A percentile compares a stretch with the other conserved stretches of the same genome.
These are phyloP conservation scores for Coelopa frigida DNA, from an alignment of 1,140 invertebrate genomes.

Conservation along the genomic window DNA sequence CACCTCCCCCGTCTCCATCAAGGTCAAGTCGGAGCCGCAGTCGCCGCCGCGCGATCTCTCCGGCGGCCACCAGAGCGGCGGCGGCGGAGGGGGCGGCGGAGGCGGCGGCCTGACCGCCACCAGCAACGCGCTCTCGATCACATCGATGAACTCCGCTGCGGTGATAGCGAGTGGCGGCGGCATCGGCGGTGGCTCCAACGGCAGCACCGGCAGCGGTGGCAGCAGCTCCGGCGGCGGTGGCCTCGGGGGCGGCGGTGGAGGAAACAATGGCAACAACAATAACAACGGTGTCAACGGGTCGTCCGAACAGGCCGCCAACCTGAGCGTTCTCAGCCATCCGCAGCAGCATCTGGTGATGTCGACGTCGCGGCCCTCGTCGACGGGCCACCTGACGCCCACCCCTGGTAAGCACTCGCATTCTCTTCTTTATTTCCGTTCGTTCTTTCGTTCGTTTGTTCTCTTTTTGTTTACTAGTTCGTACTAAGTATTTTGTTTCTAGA, in stretches of 20 bases:
- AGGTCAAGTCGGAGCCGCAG: slow-evolving; percentile 92
- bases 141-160: slow-evolving; percentile 21
- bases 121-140: slow-evolving; percentile 31
- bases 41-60: slow-evolving; percentile 68
- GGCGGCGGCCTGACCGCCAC: slow-evolving; percentile 27
- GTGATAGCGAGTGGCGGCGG: slow-evolving; percentile 13
- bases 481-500: not conserved
- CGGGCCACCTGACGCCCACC: slow-evolving; percentile 56
- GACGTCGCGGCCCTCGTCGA: slow-evolving; percentile 48
- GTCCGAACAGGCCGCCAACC: slow-evolving; percentile 45
- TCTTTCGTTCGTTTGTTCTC: not conserved
- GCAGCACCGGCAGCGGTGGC: slow-evolving; percentile 34
- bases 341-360: slow-evolving; percentile 47
- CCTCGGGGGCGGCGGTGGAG: slow-evolving; percentile 30
- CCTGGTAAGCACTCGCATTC: slow-evolving; percentile 39
- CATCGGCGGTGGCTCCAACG: slow-evolving; percentile 27
- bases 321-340: slow-evolving; percentile 43
- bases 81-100: slow-evolving; percentile 24
- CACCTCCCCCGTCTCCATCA: slow-evolving; percentile 74
- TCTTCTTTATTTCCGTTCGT: not conserved
- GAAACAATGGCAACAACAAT: slow-evolving; percentile 39
- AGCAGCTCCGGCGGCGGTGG: slow-evolving; percentile 26
- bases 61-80: slow-evolving; percentile 41
- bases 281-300: slow-evolving; percentile 45
- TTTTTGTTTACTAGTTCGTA: not conserved